Evolutionary conservation across 2,113 vertebrate genomes (phyloP).

Genomic region (Rhinoptilus africanus): DNA sequence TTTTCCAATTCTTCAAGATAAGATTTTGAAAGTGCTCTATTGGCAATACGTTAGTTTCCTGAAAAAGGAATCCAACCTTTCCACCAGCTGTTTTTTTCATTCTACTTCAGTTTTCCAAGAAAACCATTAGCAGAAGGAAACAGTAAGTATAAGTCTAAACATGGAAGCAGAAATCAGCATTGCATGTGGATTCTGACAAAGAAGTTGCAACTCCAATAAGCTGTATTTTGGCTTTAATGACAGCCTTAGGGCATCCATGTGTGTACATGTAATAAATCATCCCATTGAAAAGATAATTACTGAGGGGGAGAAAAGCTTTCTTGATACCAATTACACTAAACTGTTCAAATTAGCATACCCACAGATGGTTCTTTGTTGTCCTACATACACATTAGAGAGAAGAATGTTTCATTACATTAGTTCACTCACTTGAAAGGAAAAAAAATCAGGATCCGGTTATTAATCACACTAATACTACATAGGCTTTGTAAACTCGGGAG

Average conservation of each 20-base stretch:
- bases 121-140: slow-evolving; percentile 48
- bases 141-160: background rate
- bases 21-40: slow-evolving; percentile 39
- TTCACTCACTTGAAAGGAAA: slow-evolving; percentile 54
- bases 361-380: slow-evolving; percentile 69
- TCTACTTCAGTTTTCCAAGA: slow-evolving; percentile 46
- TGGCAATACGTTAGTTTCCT: slow-evolving; percentile 13
- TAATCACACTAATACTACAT: slow-evolving; percentile 63
- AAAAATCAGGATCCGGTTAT: slow-evolving; percentile 49
- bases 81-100: slow-evolving; percentile 23
- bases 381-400: background rate
- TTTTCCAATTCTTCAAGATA: slow-evolving; percentile 46
- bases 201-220: slow-evolving; percentile 35
- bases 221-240: slow-evolving; percentile 3
- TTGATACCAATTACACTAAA: slow-evolving; percentile 52
- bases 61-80: slow-evolving; percentile 20
- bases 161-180: slow-evolving; percentile 13
- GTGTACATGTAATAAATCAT: slow-evolving; percentile 67
- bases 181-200: slow-evolving; percentile 43
- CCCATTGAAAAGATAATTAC: slow-evolving; percentile 72
- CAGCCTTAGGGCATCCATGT: slow-evolving; percentile 6
- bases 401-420: slow-evolving; percentile 48
- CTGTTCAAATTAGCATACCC: slow-evolving; percentile 57
- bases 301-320: background rate
- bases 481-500: slow-evolving; percentile 40